phyloP scores from a whole-genome alignment of 2,797 vertebrate genomes.

The Tamandua tetradactyla region DNA sequence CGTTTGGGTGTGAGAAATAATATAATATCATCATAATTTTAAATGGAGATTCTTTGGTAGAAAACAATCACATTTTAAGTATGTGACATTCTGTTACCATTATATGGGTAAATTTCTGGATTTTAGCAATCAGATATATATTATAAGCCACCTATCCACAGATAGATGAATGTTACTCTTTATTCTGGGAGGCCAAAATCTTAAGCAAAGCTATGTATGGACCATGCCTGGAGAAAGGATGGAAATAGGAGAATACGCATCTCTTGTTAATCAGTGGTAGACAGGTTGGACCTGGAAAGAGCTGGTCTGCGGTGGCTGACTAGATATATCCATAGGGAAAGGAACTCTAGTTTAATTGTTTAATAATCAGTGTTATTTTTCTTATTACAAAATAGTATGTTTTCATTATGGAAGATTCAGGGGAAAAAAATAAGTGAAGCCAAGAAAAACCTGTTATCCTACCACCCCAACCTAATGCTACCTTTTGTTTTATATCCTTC shows the following conservation, averaged over 20 bases:
- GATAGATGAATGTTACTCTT: background rate
- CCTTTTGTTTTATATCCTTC: slow-evolving; percentile 15
- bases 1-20: slow-evolving; percentile 14
- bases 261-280: background rate
- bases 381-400: slow-evolving; percentile 16
- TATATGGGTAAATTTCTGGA: slow-evolving; percentile 6
- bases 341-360: slow-evolving; percentile 2
- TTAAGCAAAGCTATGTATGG: background rate
- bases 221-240: background rate
- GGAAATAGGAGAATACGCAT: background rate
- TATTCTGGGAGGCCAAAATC: background rate
- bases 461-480: slow-evolving; percentile 11
- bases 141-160: background rate
- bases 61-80: slow-evolving; percentile 32
- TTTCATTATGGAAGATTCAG: slow-evolving; percentile 30
- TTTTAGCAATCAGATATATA: slow-evolving; percentile 19
- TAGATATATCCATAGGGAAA: background rate
- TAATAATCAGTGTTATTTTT: slow-evolving; percentile 12
- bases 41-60: slow-evolving; percentile 4
- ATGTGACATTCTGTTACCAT: background rate
- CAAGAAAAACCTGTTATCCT: background rate
- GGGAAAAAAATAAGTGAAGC: background rate
- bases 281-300: background rate
- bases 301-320: background rate
- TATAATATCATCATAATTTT: background rate